Conservation (phyloP, 1,140 invertebrate genomes). For the Whitmania pigra region DNA sequence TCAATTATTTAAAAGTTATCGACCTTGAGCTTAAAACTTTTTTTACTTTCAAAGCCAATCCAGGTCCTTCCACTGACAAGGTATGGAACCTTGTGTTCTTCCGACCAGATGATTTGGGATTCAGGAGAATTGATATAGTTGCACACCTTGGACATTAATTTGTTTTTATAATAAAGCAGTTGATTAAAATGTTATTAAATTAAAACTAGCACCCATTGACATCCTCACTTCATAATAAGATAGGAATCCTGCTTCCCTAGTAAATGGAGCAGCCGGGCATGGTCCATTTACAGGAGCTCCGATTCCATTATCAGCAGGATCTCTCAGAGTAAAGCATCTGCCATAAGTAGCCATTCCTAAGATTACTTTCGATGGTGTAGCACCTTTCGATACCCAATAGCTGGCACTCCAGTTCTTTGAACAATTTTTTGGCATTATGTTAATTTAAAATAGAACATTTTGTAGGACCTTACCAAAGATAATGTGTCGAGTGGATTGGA, state of each 20-base stretch:
- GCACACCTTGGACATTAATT: slow-evolving; percentile 31
- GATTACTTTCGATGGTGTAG: slow-evolving; percentile 61
- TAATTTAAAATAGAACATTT: not conserved
- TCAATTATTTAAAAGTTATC: too few species aligned
- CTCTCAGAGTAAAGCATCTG: slow-evolving; percentile 61
- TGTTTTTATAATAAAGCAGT: too few species aligned
- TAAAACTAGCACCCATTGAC: not conserved
- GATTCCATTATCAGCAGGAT: slow-evolving; percentile 63
- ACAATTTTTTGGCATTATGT: not conserved
- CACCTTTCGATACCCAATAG: slow-evolving; percentile 63
- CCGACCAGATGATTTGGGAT: slow-evolving; percentile 48
- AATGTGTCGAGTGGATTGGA: slow-evolving; percentile 41
- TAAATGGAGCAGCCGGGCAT: slow-evolving; percentile 62
- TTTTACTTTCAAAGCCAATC: slow-evolving; percentile 79
- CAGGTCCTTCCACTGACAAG: slow-evolving; percentile 67
- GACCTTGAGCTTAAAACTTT: slow-evolving; percentile 34
- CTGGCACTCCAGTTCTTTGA: slow-evolving; percentile 17
- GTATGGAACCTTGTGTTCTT: slow-evolving; percentile 61
- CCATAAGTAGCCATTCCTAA: slow-evolving; percentile 76
- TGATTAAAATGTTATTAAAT: not conserved
- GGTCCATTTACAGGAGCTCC: slow-evolving; percentile 63
- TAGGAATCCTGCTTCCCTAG: slow-evolving; percentile 75
- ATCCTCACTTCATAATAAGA: slow-evolving; percentile 67
- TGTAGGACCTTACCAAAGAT: not conserved
- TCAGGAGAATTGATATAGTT: slow-evolving; percentile 31